Conservation (phyloP, 2,113 vertebrate genomes). For the Coreoperca whiteheadi region DNA sequence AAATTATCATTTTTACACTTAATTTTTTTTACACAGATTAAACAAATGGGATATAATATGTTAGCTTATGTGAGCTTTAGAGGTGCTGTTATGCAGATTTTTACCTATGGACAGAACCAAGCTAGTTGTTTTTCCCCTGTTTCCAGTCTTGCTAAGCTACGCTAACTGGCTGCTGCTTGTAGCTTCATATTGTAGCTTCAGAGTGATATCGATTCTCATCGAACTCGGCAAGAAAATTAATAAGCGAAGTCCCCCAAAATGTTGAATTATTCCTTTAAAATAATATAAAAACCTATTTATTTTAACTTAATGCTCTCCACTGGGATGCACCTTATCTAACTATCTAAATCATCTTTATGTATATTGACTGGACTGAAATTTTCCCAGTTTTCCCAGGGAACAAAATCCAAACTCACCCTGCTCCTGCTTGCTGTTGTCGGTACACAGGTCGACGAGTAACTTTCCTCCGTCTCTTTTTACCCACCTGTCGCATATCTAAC, state of each 20-base stretch:
- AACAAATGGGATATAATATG: too few relatives aligned
- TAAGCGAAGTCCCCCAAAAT: background rate
- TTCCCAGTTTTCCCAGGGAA: background rate
- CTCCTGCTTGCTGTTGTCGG: background rate
- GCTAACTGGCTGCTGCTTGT: background rate
- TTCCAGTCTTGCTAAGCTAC: too few relatives aligned
- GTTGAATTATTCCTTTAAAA: background rate
- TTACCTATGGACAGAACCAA: too few relatives aligned
- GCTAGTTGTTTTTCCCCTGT: too few relatives aligned
- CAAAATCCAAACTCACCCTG: slow-evolving; percentile 54
- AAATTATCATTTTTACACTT: too few relatives aligned
- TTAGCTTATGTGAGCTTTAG: too few relatives aligned
- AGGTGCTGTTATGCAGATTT: too few relatives aligned
- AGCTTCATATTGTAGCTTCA: background rate
- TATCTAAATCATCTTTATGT: background rate
- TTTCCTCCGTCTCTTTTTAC: slow-evolving; percentile 53
- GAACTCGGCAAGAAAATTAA: too few relatives aligned
- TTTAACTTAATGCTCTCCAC: too few relatives aligned
- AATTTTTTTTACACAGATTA: too few relatives aligned
- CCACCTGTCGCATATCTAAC: slow-evolving; percentile 76
- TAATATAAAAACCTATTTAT: background rate
- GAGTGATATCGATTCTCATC: too few relatives aligned
- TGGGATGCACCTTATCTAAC: too few relatives aligned
- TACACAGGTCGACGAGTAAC: slow-evolving; percentile 76
- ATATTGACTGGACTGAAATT: background rate